Base-by-base conservation (phyloP, 2,797 vertebrate species). In the Pogoniulus pusillus region DNA sequence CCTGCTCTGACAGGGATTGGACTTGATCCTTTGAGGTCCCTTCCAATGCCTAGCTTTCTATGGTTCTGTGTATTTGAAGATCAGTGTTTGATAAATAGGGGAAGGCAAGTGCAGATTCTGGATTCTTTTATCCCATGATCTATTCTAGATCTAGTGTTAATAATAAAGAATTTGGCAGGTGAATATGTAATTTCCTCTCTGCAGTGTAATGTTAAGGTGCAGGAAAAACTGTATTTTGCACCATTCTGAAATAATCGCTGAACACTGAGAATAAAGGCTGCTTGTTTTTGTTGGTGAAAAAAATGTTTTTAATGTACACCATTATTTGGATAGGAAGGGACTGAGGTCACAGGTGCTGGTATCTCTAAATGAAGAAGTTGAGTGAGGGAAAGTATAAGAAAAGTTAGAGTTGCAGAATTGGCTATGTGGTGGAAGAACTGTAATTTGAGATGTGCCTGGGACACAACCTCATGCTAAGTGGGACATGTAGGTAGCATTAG, bases 391-490 rank as follows among this genome's bases (percentile, higher is more conserved):
- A 49, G 47, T 49, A 19, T 29, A 55, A 76, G 68, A 27, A 14
- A 70, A 87, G 26, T 54, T 16, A 3, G n/a, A 66, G 66, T 10
- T 81, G 54, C 54, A 70, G 64, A 45, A 54, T 7, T 34, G 27
- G 14, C 75, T 70, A 32, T 12, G 8, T 41, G 55, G 26, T 70
- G 60, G 75, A 73, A 91, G 74, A 91, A 16, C 17, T 23, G 72
- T 88, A 77, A 77, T 77, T 32, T 53, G 69, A 82, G 32, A 27
- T 59, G 49, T 68, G 27, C 57, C 39, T 63, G 68, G 81, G 57
- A 6, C 0, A 0, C n/a, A 41, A 0, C 8, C 41, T 43, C 60
- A 27, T n/a, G n/a, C 11, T 17, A 11, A 26, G 18, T 35, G 32
- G 27, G 41, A 59, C 76, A 23, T 10, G 11, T 14, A 43, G 51